phyloP scores from a whole-genome alignment of 1,140 invertebrate genomes.

The Dendroctonus ponderosae region DNA sequence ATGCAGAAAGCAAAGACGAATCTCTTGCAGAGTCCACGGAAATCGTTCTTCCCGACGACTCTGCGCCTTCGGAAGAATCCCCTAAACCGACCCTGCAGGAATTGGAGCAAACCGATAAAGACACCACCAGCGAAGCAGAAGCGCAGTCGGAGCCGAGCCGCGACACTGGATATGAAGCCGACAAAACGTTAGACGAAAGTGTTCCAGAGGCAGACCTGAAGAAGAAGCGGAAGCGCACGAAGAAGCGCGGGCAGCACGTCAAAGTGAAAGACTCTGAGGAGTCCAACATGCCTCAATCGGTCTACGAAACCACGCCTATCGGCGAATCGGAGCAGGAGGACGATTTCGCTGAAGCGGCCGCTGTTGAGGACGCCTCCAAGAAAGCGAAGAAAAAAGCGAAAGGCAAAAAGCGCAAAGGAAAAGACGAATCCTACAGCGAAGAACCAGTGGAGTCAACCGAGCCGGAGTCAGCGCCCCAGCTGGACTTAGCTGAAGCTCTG shows the following conservation, averaged over 20 bases:
- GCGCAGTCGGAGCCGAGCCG: constrained; percentile 45
- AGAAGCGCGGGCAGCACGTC: constrained; percentile 57
- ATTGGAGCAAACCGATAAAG: constrained; percentile 43
- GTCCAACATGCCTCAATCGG: constrained; percentile 49
- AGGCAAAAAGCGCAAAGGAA: constrained; percentile 30
- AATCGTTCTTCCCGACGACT: constrained; percentile 55
- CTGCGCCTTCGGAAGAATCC: constrained; percentile 52
- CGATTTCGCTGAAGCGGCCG: constrained; percentile 33
- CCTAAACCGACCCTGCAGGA: constrained; percentile 56
- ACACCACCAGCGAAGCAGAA: constrained; percentile 52
- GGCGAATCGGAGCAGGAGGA: constrained; percentile 43
- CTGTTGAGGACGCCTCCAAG: constrained; percentile 14
- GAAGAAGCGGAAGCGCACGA: constrained; percentile 53
- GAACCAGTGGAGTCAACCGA: constrained; percentile 11
- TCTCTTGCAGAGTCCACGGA: constrained; percentile 63
- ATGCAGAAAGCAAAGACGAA: constrained; percentile 37
- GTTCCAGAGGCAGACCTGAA: constrained; percentile 48
- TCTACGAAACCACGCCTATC: constrained; percentile 46
- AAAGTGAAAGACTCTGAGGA: constrained; percentile 51
- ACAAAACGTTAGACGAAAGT: constrained; percentile 58
- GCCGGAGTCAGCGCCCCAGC: not conserved
- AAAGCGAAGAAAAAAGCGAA: constrained; percentile 7
- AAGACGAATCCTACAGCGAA: constrained; percentile 43
- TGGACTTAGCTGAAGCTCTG: constrained; percentile 43
- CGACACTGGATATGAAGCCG: constrained; percentile 59